phyloP scores from a whole-genome alignment of 2,797 vertebrate species.

The Crax fasciolata region DNA sequence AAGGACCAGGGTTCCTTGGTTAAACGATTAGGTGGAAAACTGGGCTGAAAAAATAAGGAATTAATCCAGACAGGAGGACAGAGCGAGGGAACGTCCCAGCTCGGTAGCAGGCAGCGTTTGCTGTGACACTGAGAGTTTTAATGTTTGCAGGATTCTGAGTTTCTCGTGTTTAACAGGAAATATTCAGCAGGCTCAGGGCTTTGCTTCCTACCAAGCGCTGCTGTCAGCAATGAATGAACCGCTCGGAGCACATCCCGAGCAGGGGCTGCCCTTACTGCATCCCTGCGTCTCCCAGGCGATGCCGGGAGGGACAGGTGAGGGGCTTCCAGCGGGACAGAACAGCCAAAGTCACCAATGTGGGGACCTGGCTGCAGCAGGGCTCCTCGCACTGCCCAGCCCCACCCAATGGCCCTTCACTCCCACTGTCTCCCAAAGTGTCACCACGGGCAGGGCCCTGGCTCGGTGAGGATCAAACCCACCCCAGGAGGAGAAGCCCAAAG shows the following conservation, averaged over 20 bases:
- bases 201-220: not conserved
- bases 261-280: not conserved
- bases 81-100: not conserved
- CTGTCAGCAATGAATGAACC: not conserved
- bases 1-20: not conserved
- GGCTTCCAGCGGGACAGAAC: not conserved
- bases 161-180: conserved; percentile 5
- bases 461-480: not conserved
- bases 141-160: not conserved
- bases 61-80: not conserved
- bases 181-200: not conserved
- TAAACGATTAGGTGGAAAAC: not conserved
- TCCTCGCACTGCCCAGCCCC: not conserved
- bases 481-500: not conserved
- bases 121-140: not conserved
- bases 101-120: accelerated
- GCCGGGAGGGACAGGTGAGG: not conserved
- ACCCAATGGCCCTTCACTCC: not conserved
- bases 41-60: not conserved
- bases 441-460: not conserved
- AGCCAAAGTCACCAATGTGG: accelerated
- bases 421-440: not conserved
- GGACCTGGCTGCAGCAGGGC: not conserved
- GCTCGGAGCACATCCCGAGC: accelerated
- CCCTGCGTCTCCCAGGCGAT: not conserved